phyloP scores from a whole-genome alignment of 64 coral and sea anemone species.

The Montipora foliosa region DNA sequence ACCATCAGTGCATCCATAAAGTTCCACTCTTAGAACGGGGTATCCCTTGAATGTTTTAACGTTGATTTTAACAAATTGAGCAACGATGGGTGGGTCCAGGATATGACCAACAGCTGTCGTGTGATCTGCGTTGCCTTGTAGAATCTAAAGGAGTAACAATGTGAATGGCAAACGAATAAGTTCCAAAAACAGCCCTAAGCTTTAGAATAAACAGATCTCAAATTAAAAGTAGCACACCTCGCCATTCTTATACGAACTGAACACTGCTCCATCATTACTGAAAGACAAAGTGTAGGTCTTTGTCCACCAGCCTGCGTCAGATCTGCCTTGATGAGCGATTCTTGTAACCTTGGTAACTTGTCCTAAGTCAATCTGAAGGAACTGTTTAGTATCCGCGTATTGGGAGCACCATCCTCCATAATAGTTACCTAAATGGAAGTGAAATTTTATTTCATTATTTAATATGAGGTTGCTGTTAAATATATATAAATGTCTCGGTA shows the following conservation, averaged over 20 bases:
- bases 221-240: no score
- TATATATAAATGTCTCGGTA: no score
- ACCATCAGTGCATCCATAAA: conserved; percentile 66
- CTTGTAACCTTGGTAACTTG: conserved; percentile 41
- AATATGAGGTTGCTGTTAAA: no score
- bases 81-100: conserved; percentile 53
- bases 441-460: no score
- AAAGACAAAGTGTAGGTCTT: no score
- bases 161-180: no score
- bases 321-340: neutral
- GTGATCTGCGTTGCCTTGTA: conserved; percentile 61
- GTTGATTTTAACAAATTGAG: conserved; percentile 51
- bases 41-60: conserved; percentile 17
- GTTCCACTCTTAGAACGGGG: conserved; percentile 50
- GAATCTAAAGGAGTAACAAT: neutral
- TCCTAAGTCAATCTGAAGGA: no score
- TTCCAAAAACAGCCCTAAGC: no score
- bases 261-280: neutral
- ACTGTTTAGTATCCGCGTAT: neutral
- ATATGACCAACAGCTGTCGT: conserved; percentile 17
- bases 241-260: neutral
- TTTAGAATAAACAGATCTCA: no score
- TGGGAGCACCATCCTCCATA: neutral
- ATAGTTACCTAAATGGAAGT: neutral
- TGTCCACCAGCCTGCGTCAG: no score